Conservation (phyloP, 2,888 invertebrate genomes). For the Pseudeuparius sepicola region DNA sequence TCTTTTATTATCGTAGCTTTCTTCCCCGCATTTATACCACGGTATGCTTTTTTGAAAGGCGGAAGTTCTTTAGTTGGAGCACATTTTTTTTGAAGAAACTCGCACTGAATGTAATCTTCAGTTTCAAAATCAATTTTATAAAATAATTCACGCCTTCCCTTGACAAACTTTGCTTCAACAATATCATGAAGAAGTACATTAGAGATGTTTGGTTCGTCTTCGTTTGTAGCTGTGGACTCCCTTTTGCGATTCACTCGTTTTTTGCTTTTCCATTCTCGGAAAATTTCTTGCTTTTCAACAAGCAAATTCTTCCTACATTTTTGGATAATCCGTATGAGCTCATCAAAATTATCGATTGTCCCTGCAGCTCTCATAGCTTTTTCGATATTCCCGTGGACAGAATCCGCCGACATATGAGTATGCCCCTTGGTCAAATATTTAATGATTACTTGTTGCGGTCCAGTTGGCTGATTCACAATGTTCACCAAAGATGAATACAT, state of each 20-base stretch:
- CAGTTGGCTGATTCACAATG: constrained; percentile 13
- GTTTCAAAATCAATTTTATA: constrained; percentile 1
- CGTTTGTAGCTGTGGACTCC: neutral
- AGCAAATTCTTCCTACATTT: constrained; percentile 1
- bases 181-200: constrained; percentile 5
- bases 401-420: constrained; percentile 16
- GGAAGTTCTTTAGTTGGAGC: constrained; percentile 1
- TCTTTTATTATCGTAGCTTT: constrained; percentile 1
- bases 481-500: constrained; percentile 12
- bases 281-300: constrained; percentile 3
- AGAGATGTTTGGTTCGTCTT: neutral
- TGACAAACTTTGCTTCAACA: constrained; percentile 5
- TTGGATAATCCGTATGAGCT: neutral
- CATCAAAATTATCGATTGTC: constrained; percentile 7
- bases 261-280: constrained; percentile 3
- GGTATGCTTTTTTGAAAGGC: neutral
- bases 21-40: constrained; percentile 2
- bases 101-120: neutral
- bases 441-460: constrained; percentile 13
- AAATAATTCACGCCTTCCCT: neutral
- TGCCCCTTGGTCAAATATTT: constrained; percentile 17
- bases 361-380: constrained; percentile 7
- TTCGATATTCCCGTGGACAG: constrained; percentile 13
- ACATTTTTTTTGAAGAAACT: constrained; percentile 1
- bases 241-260: constrained; percentile 1